Percentiles rank a stretch among this genome's conserved stretches.
Conservation (phyloP, 1,140 invertebrate species). For the Zaprionus gabonicus region DNA sequence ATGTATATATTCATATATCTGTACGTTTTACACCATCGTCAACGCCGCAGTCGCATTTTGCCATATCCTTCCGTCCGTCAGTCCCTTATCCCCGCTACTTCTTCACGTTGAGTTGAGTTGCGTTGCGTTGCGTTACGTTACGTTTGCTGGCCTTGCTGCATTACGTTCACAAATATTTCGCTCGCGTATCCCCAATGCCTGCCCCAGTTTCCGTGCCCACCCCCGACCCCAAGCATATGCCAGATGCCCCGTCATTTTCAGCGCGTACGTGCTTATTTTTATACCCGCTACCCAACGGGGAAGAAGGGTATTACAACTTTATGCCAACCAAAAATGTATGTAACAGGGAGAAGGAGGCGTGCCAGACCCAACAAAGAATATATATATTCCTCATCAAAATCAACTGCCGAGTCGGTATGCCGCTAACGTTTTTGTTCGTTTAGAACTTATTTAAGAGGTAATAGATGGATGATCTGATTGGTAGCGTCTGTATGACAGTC, state of each 20-base stretch:
- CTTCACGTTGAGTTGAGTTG: slow-evolving; percentile 55
- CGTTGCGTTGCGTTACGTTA: slow-evolving; percentile 58
- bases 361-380: too few relatives aligned
- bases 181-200: slow-evolving; percentile 43
- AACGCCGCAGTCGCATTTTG: slow-evolving; percentile 66
- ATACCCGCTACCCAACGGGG: too few relatives aligned
- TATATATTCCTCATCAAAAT: too few relatives aligned
- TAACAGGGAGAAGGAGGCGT: too few relatives aligned
- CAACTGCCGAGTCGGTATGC: too few relatives aligned
- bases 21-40: slow-evolving; percentile 47
- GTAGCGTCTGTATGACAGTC: too few relatives aligned
- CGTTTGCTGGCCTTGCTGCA: slow-evolving; percentile 42
- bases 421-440: too few relatives aligned
- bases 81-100: background rate
- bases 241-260: slow-evolving; percentile 54
- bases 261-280: slow-evolving; percentile 77
- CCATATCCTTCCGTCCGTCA: slow-evolving; percentile 71
- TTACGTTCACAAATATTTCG: slow-evolving; percentile 68
- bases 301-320: too few relatives aligned
- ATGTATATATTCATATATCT: slow-evolving; percentile 12
- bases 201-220: slow-evolving; percentile 3
- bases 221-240: slow-evolving; percentile 25
- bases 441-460: too few relatives aligned
- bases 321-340: too few relatives aligned
- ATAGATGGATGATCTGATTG: too few relatives aligned